These are phyloP conservation scores for Zoroaster sp. DNA, from an alignment of 53 echinoderm and acorn worm genomes.

Conservation along the genomic window DNA sequence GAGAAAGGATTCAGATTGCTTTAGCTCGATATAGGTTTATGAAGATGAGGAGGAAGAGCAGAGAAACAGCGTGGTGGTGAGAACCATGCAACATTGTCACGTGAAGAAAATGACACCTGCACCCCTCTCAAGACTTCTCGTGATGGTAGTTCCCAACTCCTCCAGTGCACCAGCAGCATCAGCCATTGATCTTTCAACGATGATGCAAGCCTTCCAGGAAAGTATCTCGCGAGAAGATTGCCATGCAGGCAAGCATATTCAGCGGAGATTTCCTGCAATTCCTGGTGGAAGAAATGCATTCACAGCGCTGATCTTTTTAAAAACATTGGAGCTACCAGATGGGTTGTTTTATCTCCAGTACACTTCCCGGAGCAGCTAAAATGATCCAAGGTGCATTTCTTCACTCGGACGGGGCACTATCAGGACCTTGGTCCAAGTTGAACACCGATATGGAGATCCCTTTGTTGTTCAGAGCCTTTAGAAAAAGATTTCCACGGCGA, in stretches of 20 bases:
- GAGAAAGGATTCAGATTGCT: not conserved
- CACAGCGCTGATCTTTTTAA: too few species aligned
- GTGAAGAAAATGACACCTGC: not conserved
- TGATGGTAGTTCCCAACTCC: not conserved
- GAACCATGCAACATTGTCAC: not conserved
- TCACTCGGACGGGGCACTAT: too few species aligned
- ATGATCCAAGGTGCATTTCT: not conserved
- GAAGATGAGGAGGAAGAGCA: constrained; percentile 16
- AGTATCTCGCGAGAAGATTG: not conserved
- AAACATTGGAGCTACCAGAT: too few species aligned
- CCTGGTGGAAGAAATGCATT: too few species aligned
- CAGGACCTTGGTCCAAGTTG: too few species aligned
- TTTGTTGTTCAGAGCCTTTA: too few species aligned
- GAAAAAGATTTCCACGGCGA: too few species aligned
- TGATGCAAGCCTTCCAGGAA: not conserved
- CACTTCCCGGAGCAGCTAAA: too few species aligned
- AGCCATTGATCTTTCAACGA: not conserved
- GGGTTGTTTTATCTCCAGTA: too few species aligned
- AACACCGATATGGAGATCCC: constrained; percentile 49
- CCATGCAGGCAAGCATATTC: not conserved
- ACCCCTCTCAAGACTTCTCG: not conserved
- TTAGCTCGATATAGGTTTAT: constrained; percentile 3
- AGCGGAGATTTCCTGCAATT: not conserved
- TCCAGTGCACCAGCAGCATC: not conserved
- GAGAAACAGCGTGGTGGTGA: not conserved